Percentiles rank a stretch among this genome's conserved stretches.
Evolutionary conservation across 2,113 vertebrate species (phyloP).

Genomic region (Pelvicachromis taeniatus): DNA sequence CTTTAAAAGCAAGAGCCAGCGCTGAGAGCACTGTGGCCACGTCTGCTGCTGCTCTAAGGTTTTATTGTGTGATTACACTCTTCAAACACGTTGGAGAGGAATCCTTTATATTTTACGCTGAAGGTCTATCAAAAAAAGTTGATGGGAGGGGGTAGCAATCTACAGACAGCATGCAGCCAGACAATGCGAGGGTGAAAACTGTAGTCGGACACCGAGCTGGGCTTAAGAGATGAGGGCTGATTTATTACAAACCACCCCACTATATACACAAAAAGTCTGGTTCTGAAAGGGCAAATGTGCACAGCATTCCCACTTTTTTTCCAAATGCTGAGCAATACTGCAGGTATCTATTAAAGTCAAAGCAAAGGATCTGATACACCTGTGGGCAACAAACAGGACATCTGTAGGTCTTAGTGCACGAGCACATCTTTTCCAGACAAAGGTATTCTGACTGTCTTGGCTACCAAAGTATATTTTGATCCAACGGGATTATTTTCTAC

Average conservation of each 20-base stretch:
- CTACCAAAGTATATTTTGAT: background rate
- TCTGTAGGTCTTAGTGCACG: background rate
- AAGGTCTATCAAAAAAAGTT: background rate
- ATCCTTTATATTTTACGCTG: background rate
- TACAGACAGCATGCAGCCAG: background rate
- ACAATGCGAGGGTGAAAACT: background rate
- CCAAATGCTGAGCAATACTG: background rate
- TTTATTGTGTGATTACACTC: background rate
- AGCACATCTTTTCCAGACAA: background rate
- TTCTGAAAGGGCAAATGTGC: background rate
- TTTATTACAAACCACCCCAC: background rate
- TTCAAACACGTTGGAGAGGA: background rate
- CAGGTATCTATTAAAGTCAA: background rate
- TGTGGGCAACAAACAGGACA: background rate
- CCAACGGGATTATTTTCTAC: too few species aligned
- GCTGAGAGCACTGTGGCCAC: background rate
- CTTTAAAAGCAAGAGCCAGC: background rate
- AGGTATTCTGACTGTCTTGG: background rate
- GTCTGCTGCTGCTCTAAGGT: background rate
- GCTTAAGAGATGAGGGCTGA: too few species aligned
- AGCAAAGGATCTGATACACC: background rate
- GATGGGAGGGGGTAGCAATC: background rate
- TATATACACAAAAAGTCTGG: background rate
- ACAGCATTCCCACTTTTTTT: background rate
- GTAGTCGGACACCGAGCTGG: background rate